phyloP scores from a whole-genome alignment of 64 coral and sea anemone species.

The Actinia equina region DNA sequence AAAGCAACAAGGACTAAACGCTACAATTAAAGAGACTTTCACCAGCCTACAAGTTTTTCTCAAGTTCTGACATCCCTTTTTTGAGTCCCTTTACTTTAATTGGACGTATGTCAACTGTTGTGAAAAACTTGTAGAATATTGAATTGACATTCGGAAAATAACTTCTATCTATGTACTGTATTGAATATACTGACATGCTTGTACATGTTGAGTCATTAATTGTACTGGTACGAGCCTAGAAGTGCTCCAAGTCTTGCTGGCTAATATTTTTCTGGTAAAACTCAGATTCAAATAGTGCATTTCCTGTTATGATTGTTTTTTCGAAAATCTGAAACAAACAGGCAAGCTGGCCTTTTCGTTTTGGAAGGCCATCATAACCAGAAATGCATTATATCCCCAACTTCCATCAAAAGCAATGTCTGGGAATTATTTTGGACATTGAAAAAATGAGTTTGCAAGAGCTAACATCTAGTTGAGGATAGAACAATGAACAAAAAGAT shows the following conservation, averaged over 20 bases:
- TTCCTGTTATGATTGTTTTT: no score
- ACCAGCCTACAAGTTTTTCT: slow-evolving; percentile 6
- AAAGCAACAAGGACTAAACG: neutral
- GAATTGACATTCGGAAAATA: neutral
- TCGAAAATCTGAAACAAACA: no score
- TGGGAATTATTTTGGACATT: no score
- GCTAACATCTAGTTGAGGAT: neutral
- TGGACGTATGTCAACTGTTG: neutral
- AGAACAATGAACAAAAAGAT: no score
- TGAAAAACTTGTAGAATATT: neutral
- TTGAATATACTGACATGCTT: neutral
- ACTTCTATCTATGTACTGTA: neutral
- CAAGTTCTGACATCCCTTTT: neutral
- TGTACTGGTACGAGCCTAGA: neutral
- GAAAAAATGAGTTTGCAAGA: neutral
- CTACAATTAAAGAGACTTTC: neutral
- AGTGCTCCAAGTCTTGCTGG: no score
- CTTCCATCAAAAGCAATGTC: no score
- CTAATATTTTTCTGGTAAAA: no score
- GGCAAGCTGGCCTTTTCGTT: no score
- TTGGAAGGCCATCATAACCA: no score
- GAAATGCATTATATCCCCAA: no score
- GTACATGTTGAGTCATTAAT: neutral
- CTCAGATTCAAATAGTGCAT: no score
- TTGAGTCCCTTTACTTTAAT: neutral